These are phyloP conservation scores for Acrocephalus scirpaceus DNA, from an alignment of 2,797 vertebrate species.

Conservation along the genomic window DNA sequence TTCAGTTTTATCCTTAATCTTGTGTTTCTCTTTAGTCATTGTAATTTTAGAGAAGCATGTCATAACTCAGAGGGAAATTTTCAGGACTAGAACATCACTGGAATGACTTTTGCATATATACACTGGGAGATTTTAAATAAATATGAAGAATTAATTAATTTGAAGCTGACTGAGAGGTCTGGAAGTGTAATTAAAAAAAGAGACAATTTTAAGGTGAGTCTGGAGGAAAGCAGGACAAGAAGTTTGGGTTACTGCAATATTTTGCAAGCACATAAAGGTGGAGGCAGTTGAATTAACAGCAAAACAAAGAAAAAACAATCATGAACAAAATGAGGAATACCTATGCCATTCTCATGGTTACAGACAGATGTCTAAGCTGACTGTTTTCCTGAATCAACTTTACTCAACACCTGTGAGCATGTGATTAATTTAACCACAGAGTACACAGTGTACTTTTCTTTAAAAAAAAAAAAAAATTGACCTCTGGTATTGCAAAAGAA, in stretches of 20 bases:
- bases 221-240: background rate
- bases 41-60: conserved; percentile 10
- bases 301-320: background rate
- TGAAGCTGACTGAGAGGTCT: conserved; percentile 15
- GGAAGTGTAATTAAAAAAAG: conserved; percentile 5
- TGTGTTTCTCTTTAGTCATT: background rate
- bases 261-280: background rate
- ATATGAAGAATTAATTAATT: conserved; percentile 43
- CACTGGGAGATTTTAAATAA: conserved; percentile 4
- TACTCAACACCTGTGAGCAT: conserved; percentile 48
- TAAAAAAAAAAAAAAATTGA: conserved; percentile 49
- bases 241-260: background rate
- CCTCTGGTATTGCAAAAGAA: conserved; percentile 78
- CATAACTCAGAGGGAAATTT: conserved; percentile 35
- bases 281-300: background rate
- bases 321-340: background rate
- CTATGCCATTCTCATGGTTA: background rate
- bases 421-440: conserved; percentile 45
- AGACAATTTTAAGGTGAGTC: background rate
- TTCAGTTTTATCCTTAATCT: conserved; percentile 26
- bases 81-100: background rate
- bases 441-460: conserved; percentile 15
- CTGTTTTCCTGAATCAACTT: conserved; percentile 19
- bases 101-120: background rate
- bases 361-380: background rate